Evolutionary conservation across 1,140 invertebrate genomes (phyloP).

Genomic region (Melitaea cinxia): DNA sequence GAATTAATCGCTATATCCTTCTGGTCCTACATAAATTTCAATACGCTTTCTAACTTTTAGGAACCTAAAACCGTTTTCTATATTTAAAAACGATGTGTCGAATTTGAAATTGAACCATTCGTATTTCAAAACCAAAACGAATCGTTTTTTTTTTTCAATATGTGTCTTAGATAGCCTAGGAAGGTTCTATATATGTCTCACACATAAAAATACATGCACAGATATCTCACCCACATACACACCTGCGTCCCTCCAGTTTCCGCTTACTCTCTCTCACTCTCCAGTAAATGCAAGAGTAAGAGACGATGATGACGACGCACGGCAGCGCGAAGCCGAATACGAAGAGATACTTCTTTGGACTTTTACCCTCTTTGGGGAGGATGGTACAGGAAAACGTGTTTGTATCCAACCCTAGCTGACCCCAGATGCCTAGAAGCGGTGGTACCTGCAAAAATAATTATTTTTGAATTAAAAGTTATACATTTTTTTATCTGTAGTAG

Average conservation of each 20-base stretch:
- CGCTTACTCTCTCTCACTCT: conserved; percentile 87
- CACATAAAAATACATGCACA: conserved; percentile 23
- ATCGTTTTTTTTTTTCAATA: too few relatives aligned
- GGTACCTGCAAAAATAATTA: conserved; percentile 82
- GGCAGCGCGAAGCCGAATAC: conserved; percentile 91
- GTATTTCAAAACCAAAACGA: too few relatives aligned
- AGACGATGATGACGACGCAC: conserved; percentile 90
- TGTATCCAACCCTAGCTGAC: conserved; percentile 88
- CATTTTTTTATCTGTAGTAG: too few relatives aligned
- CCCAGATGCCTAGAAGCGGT: conserved; percentile 91
- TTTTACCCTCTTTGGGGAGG: conserved; percentile 87
- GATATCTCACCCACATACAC: conserved; percentile 76
- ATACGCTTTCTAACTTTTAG: too few relatives aligned
- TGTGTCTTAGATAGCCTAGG: too few relatives aligned
- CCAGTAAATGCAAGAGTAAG: conserved; percentile 93
- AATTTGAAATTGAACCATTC: too few relatives aligned
- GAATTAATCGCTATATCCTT: too few relatives aligned
- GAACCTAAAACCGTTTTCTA: too few relatives aligned
- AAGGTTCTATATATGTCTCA: neutral
- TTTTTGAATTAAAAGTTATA: too few relatives aligned
- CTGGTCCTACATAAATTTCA: too few relatives aligned
- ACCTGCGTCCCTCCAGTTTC: conserved; percentile 86
- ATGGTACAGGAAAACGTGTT: conserved; percentile 94
- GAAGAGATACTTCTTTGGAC: conserved; percentile 93
- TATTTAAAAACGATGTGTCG: too few relatives aligned